Base-by-base conservation (phyloP, 2,888 invertebrate genomes). In the Disparrhopalites patrizii region DNA sequence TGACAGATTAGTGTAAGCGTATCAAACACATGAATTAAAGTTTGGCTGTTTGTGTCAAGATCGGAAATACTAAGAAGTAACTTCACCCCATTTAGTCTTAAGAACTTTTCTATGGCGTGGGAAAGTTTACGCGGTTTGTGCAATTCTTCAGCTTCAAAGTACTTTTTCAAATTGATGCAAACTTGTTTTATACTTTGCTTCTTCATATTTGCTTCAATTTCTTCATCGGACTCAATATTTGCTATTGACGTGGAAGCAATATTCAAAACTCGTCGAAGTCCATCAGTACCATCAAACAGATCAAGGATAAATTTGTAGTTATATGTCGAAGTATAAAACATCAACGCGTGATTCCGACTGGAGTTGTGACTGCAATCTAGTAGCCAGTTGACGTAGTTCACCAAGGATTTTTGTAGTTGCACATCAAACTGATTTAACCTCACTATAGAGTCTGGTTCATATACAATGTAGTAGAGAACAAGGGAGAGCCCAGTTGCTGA, bases 401-500 rank as follows among this genome's bases (percentile, higher is more conserved):
- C 72, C 66, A 74, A 56, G 43, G 31, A 18, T 28, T 57, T 57
- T 7, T 43, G 43, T 13, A 57, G 13, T 5, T 25, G 28, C 27
- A 30, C 7, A 36, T 57, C 56, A 33, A 65, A 65, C 36, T 65
- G 64, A 43, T 57, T 65, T 25, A 96, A 93, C 62, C 92, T 84
- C 79, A 98, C 97, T 93, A 99, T 95, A 0, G 96, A 94, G 80
- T 98, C 97, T 78, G 95, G 95, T 78, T 93, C 94, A 81, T 96
- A 97, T 0, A 95, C 94, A 65, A 99, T 83, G 81, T 97, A 98
- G 81, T 97, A 98, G 36, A 99, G 83, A 75, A 96, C 95, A 69
- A 97, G 91, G 0, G 96, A 93, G 1, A 97, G 96, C 15, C 94
- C 98, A 0, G 96, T 96, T 1, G 97, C 93, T 0, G 97, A 94